Base-by-base conservation (phyloP, 2,888 invertebrate genomes). In the Mystacides longicornis region DNA sequence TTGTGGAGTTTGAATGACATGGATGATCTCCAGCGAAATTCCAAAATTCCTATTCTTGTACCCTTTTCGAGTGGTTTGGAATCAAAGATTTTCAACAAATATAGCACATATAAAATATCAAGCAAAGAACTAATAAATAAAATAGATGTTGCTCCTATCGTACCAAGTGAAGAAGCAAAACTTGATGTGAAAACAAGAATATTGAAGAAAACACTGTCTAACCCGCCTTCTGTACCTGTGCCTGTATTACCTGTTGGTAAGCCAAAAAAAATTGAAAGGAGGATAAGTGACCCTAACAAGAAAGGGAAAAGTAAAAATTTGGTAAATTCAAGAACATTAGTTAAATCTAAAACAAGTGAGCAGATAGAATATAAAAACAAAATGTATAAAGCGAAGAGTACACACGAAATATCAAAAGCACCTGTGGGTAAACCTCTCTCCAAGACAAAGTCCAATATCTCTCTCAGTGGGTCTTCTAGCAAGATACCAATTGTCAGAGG, bases 401-500 rank as follows among this genome's bases (percentile, higher is more conserved):
- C 77, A 60, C 78, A 77, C 76, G 79, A 79, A 69, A 70, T 79
- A 63, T 74, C 77, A 58, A 76, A 72, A 56, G 74, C 74, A 64
- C 37, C 23, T 2, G 65, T 73, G 62, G 70, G 67, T 63, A 62
- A 53, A 37, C 49, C 56, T 1, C 68, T 77, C 64, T 76, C 77
- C 65, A 72, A 77, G 65, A 77, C 77, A 23, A 74, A 69, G 65
- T 77, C 77, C 51, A 73, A 72, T 47, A 75, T 75, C 72, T 76
- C 75, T 75, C 76, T 77, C 72, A 70, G 78, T 71, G 74, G 77
- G 64, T 79, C 79, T 72, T 76, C 77, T 49, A 81, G 81, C 67
- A 81, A 81, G 73, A 82, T 82, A 69, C 82, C 82, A 66, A 78
- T 82, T 73, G 76, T 77, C 64, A 74, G 77, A 68, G 73, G 76